Conservation (phyloP, 2,113 vertebrate genomes). For the Cheirogaleus medius region DNA sequence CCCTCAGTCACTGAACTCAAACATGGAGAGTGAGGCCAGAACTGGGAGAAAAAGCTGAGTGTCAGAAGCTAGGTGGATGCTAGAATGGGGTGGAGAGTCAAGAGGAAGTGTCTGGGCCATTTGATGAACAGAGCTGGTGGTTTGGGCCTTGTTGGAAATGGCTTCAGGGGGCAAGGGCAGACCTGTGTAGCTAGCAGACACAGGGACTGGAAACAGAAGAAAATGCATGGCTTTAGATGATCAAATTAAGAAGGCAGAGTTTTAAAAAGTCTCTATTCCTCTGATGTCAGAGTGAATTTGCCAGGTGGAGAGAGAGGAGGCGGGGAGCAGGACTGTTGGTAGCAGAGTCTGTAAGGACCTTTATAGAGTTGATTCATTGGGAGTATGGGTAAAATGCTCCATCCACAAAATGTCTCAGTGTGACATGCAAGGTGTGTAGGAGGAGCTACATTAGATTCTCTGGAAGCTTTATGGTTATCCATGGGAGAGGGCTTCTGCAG, state of each 20-base stretch:
- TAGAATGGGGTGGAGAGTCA: not conserved
- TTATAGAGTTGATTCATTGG: not conserved
- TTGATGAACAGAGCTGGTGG: not conserved
- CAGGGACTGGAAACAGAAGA: not conserved
- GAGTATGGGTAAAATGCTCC: not conserved
- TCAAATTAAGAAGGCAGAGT: not conserved
- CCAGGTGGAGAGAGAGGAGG: not conserved
- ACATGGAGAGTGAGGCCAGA: not conserved
- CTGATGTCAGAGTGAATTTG: not conserved
- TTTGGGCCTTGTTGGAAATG: not conserved
- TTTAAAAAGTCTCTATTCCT: not conserved
- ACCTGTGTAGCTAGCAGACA: not conserved
- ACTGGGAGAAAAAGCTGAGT: not conserved
- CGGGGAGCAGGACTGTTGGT: not conserved
- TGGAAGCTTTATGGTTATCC: not conserved
- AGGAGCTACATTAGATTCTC: not conserved
- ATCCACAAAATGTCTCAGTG: not conserved
- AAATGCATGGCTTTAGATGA: not conserved
- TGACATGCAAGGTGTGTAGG: not conserved
- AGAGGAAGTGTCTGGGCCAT: not conserved
- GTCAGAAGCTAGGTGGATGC: not conserved
- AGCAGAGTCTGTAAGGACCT: not conserved
- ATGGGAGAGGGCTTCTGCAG: not conserved
- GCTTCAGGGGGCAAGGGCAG: not conserved
- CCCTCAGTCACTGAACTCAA: not conserved